Evolutionary conservation across 2,888 invertebrate species (phyloP), one percentile per base, ranked within the genome.

Genomic region (Drosophila austrosaltans): DNA sequence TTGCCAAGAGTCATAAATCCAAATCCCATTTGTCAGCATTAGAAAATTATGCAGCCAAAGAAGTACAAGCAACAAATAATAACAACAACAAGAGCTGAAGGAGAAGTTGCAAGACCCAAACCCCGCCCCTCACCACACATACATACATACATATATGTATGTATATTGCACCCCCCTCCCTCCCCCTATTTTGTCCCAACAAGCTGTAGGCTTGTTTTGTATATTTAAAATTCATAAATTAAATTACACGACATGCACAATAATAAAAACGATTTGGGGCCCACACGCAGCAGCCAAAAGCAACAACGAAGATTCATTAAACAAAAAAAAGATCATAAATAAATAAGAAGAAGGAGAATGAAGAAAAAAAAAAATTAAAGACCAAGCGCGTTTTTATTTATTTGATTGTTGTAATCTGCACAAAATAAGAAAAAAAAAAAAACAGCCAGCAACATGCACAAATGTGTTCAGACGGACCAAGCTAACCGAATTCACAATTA

Each of bases 21-120:
- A 83, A 83, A 83, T 87, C 83, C 86, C 85, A 85, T 87, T 85
- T 87, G 88, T 88, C 83, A 86, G 85, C 88, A 87, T 85, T 87
- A 88, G 88, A 86, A 87, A 85, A 85, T 87, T 83, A 84, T 83
- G 80, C 83, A 83, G 87, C 75, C 74, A 63, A 69, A 70, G 69
- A 57, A 66, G 66, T 66, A 22, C 39, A 30, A 64, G 25, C 10
- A 58, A 66, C 68, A 69, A 22, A 70, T 61, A 67, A 65, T 53
- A 48, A 10, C 60, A 64, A 74, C 72, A 58, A 62, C 56, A 58
- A 67, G 5, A 32, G 32, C 32, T 32, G 32, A 44, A 61, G 56
- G 28, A 69, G 68, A 69, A 71, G 61, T 66, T 67, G 67, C 60
- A 75, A 78, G 56, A 73, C 16, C 44, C 1, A 10, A 20, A 16